Conservation (phyloP, 2,113 vertebrate genomes). For the Megaleporinus macrocephalus region DNA sequence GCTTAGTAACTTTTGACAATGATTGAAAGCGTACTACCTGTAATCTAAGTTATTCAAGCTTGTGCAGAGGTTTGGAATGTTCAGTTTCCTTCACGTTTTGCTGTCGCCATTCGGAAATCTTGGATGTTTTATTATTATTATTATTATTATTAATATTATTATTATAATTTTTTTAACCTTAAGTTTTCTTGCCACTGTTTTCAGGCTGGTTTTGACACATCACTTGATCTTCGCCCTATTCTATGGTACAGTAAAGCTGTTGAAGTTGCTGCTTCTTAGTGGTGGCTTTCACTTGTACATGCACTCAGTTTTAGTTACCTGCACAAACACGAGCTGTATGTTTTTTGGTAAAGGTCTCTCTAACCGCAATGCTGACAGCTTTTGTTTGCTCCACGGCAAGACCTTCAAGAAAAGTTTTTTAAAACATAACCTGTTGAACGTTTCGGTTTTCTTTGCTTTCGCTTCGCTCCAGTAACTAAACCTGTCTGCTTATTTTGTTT, state of each 20-base stretch:
- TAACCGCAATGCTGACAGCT: conserved; percentile 61
- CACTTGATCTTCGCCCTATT: conserved; percentile 63
- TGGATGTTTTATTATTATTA: conserved; percentile 58
- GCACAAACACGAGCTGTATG: conserved; percentile 59
- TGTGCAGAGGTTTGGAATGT: conserved; percentile 68
- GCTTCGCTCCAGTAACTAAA: conserved; percentile 65
- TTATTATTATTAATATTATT: too few relatives aligned
- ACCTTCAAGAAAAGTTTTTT: conserved; percentile 51
- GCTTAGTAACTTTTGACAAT: conserved; percentile 72
- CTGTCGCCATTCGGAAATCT: conserved; percentile 49
- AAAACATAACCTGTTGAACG: conserved; percentile 57
- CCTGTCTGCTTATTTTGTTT: conserved; percentile 44
- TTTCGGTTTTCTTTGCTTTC: conserved; percentile 54
- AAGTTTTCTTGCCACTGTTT: conserved; percentile 65
- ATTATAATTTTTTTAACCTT: conserved; percentile 57
- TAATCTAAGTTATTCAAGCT: conserved; percentile 81
- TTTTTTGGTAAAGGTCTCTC: conserved; percentile 54
- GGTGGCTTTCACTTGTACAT: conserved; percentile 55
- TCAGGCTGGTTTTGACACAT: conserved; percentile 56
- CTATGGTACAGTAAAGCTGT: conserved; percentile 71
- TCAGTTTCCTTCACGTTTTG: conserved; percentile 42
- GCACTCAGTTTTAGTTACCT: conserved; percentile 58
- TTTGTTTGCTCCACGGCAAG: conserved; percentile 40
- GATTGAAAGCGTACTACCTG: conserved; percentile 74
- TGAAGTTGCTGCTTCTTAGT: conserved; percentile 59